Evolutionary conservation across 2,888 invertebrate genomes (phyloP), one percentile per base, ranked within the genome.

Genomic region (Balanococcus diminutus): DNA sequence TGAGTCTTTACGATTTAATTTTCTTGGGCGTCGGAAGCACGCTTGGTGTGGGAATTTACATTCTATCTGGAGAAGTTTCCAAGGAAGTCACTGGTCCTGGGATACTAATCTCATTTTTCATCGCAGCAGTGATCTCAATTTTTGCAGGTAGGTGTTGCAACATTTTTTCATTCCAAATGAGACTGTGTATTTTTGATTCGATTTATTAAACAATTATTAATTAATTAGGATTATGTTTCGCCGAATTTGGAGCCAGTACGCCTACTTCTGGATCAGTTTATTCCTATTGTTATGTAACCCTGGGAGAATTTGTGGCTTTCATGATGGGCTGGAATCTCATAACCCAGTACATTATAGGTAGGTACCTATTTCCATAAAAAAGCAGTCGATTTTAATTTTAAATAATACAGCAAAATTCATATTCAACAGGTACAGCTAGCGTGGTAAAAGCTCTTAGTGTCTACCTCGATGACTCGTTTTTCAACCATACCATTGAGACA

Each of bases 301-400:
- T 92, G 5, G 92, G 92, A 9, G 98, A 98, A 90, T 95, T 97
- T 89, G 95, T 96, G 94, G 97, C 97, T 0, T 98, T 97, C 89
- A 93, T 96, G 81, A 97, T 98, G 89, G 98, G 98, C 42, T 98
- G 98, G 98, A 97, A 96, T 89, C 95, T 98, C 84, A 93, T 98
- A 56, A 90, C 97, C 88, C 96, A 97, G 89, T 96, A 96, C 89
- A 94, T 96, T 93, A 94, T 96, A 88, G 95, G 95, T 93, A 89
- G 88, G 9, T 22, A 56, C 6, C 8, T 8, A 22, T 56, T 22
- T 22, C 8, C 1, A 22, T 56, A 22, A 22, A n/a, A n/a, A n/a
- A n/a, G n/a, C n/a, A 8, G 19, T 56, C 9, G 16, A n/a, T n/a
- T 51, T 51, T 8, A 56, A 22, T 56, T 19, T n/a, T n/a, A n/a